Evolutionary conservation across 2,113 vertebrate genomes (phyloP).

Genomic region (Salvelinus sp.): DNA sequence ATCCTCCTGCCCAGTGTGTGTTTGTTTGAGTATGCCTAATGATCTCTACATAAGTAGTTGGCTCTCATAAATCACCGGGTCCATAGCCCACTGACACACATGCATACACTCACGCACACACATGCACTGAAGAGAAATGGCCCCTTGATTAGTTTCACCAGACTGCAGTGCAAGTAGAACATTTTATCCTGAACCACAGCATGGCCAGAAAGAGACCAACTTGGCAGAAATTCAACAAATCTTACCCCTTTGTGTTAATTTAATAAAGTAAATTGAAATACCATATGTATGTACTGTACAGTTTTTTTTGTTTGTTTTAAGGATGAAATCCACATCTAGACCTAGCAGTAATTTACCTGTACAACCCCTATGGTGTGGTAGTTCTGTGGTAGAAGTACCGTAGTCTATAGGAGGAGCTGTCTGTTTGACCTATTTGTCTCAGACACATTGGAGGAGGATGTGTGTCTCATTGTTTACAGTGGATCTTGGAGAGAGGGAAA

Average conservation of each 20-base stretch:
- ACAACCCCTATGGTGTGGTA: too few species aligned
- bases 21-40: constrained; percentile 62
- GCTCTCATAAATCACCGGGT: constrained; percentile 64
- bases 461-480: background rate
- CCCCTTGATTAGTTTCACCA: constrained; percentile 61
- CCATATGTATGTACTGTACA: too few species aligned
- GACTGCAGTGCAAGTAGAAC: constrained; percentile 20
- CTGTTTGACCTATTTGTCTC: background rate
- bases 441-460: background rate
- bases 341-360: too few species aligned
- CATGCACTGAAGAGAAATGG: constrained; percentile 46
- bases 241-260: too few species aligned
- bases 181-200: constrained; percentile 20
- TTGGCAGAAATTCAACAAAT: background rate
- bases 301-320: too few species aligned
- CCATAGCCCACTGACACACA: constrained; percentile 42
- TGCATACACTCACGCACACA: constrained; percentile 18
- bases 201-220: constrained; percentile 18
- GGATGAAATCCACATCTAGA: too few species aligned
- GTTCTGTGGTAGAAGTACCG: too few species aligned
- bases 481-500: background rate
- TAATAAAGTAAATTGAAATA: too few species aligned
- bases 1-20: constrained; percentile 22
- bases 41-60: constrained; percentile 40
- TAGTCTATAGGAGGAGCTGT: too few species aligned